A percentile compares a stretch with the other conserved stretches of the same genome.
Evolutionary conservation across 2,888 invertebrate genomes (phyloP).

Genomic region (Apeira syringaria): DNA sequence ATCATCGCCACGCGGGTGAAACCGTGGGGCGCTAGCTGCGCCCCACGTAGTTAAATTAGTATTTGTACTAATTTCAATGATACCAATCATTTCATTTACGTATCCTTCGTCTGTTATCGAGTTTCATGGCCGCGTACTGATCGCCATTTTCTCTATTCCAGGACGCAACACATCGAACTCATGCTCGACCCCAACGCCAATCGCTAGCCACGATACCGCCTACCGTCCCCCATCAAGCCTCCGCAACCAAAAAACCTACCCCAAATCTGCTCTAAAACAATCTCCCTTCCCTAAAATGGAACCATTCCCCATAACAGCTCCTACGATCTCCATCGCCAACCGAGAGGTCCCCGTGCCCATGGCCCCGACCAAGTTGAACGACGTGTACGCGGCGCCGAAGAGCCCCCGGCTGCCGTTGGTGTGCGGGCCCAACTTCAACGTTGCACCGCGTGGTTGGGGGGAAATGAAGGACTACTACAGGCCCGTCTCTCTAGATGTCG

Average conservation of each 20-base stretch:
- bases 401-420: conserved; percentile 67
- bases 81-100: too few species aligned
- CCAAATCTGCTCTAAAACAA: conserved; percentile 72
- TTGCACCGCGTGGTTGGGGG: conserved; percentile 93
- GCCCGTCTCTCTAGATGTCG: conserved; percentile 88
- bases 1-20: too few species aligned
- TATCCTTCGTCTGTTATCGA: too few species aligned
- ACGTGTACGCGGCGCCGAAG: conserved; percentile 73
- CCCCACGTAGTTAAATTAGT: too few species aligned
- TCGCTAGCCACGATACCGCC: conserved; percentile 75
- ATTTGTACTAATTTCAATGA: too few species aligned
- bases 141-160: too few species aligned
- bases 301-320: conserved; percentile 71
- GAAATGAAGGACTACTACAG: conserved; percentile 87
- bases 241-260: conserved; percentile 75
- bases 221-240: conserved; percentile 77
- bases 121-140: too few species aligned
- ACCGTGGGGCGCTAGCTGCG: too few species aligned
- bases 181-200: conserved; percentile 70
- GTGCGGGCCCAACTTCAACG: conserved; percentile 89
- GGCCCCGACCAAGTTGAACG: conserved; percentile 76
- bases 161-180: conserved; percentile 78
- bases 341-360: conserved; percentile 63
- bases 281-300: conserved; percentile 73
- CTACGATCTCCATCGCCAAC: conserved; percentile 58